Evolutionary conservation across 1,140 invertebrate genomes (phyloP), one percentile per base, ranked within the genome.

Genomic region (Atta colombica): DNA sequence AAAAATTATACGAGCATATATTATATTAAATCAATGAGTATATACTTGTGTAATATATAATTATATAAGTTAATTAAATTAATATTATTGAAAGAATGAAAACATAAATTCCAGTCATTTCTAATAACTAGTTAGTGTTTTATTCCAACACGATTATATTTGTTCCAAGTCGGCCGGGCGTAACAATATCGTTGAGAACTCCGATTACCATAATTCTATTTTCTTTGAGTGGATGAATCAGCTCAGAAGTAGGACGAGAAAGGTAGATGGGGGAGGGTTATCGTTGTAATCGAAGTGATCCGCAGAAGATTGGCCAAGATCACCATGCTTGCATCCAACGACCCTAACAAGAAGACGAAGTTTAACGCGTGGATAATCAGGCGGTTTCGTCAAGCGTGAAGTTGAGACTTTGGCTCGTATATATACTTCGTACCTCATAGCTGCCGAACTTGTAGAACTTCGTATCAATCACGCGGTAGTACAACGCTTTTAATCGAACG

Each of bases 161-260:
- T 81, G 84, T 89, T 77, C 72, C 77, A 80, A 25, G 77, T 68
- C 68, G n/a, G 31, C 81, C 87, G 25, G 55, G 69, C n/a, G 35
- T 77, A 55, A 65, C 55, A 35, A 78, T 63, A 35, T 77, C 74
- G 72, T 75, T 77, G 68, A 75, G 72, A 78, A 86, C 49, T 86
- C 85, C 51, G 85, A 90, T 90, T 90, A 90, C 58, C 89, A 90
- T 90, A 90, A 90, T 90, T 90, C 86, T 87, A 89, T 89, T 89
- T 90, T 89, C 85, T 68, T 39, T 55, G 71, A 87, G 53, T n/a
- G 55, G 77, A 78, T 87, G 89, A 90, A 49, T 89, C 89, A 89
- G 77, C 88, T 65, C 58, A 61, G 77, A 89, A 89, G 65, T 82
- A 61, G 77, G 68, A 87, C 88, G 88, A 58, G 61, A 21, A 63